Evolutionary conservation across 2,113 vertebrate species (phyloP).

Genomic region (Gopherus evgoodei): DNA sequence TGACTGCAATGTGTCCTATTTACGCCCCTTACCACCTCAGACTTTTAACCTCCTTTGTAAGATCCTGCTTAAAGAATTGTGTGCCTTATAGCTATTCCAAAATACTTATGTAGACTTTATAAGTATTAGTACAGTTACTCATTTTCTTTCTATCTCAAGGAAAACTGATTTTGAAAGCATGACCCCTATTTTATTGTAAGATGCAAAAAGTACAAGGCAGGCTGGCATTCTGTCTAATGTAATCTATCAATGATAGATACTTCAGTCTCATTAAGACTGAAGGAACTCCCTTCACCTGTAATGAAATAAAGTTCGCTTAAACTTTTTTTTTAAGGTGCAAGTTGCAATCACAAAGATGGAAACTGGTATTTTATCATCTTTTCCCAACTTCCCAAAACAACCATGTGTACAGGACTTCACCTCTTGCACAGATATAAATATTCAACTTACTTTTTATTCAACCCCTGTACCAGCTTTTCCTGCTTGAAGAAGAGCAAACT

Average conservation of each 20-base stretch:
- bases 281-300: background rate
- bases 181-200: background rate
- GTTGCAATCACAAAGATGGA: conserved; percentile 1
- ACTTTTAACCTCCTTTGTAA: background rate
- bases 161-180: background rate
- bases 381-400: background rate
- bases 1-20: background rate
- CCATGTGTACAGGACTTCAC: background rate
- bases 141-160: background rate
- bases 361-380: background rate
- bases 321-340: background rate
- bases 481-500: background rate
- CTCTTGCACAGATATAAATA: background rate
- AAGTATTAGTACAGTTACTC: background rate
- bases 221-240: background rate
- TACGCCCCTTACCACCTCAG: background rate
- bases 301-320: background rate
- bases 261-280: background rate
- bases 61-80: rapidly evolving
- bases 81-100: background rate
- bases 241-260: background rate
- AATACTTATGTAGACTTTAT: background rate
- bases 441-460: background rate
- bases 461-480: background rate
- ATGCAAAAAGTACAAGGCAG: background rate